Conservation (phyloP, 2,888 invertebrate genomes). For the Drosophila pseudotakahashii region DNA sequence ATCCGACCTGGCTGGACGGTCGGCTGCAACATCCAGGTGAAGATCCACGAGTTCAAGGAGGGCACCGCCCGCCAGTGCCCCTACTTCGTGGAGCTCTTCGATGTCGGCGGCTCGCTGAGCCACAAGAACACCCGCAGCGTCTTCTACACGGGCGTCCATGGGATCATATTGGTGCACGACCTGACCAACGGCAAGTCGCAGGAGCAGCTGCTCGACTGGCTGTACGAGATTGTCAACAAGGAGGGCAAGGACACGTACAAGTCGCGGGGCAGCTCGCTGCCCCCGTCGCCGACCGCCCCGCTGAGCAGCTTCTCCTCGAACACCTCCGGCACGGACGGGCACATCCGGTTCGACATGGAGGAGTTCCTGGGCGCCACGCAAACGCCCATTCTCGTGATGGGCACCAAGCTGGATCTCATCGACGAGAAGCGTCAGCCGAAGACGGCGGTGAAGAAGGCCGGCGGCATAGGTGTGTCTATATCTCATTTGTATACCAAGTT, state of each 20-base stretch:
- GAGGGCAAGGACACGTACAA: constrained; percentile 86
- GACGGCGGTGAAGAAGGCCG: constrained; percentile 77
- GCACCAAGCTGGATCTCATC: constrained; percentile 95
- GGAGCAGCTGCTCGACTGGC: constrained; percentile 96
- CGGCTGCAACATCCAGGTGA: constrained; percentile 97
- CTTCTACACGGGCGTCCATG: constrained; percentile 97
- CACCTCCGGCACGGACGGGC: constrained; percentile 16
- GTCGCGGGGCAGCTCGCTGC: constrained; percentile 38
- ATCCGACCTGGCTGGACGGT: constrained; percentile 97
- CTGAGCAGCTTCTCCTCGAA: constrained; percentile 31
- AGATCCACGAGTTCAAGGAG: constrained; percentile 97
- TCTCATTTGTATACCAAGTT: too few species aligned
- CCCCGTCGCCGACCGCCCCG: constrained; percentile 43
- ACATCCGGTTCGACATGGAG: constrained; percentile 89
- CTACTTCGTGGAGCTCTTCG: constrained; percentile 98
- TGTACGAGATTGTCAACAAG: constrained; percentile 93
- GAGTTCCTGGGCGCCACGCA: constrained; percentile 93
- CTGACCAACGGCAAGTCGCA: constrained; percentile 98
- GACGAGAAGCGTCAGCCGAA: constrained; percentile 88
- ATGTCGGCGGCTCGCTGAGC: constrained; percentile 96
- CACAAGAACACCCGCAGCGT: constrained; percentile 97
- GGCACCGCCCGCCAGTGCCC: constrained; percentile 95
- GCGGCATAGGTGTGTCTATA: constrained; percentile 80
- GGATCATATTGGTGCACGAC: constrained; percentile 98
- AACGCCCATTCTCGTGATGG: constrained; percentile 97